Base-by-base conservation (phyloP, 2,888 invertebrate species). In the Cheilosia urbana region DNA sequence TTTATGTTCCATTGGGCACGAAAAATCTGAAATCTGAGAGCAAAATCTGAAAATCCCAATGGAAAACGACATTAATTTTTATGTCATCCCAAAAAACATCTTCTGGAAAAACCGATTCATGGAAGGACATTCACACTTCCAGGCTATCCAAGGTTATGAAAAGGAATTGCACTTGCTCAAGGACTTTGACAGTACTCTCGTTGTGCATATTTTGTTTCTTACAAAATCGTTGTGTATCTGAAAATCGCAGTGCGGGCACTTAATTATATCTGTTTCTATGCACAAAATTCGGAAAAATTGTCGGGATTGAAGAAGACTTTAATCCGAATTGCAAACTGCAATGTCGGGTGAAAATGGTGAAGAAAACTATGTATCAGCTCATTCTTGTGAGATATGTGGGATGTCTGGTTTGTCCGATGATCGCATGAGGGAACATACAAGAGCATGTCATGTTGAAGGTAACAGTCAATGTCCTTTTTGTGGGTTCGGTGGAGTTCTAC, bases 311-410 rank as follows among this genome's bases (percentile, higher is more conserved):
- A 60, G 68, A 45, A 60, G 51, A 68, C 17, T 55, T 34, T 45
- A 77, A 60, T 66, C 71, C 57, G 53, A 66, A 21, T 72, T 82
- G 77, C 77, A 11, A 49, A 63, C 34, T 66, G 71, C 71, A 82
- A 88, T 88, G 88, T 80, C 87, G 71, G 84, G 85, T 77, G 80
- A 88, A 68, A 84, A 87, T 84, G 88, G 73, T 42, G 88, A 75
- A 17, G 87, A 87, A 7, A 87, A 87, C 66, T 87, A 87, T 68
- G 78, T 88, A 73, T 76, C 88, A 49, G 75, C 83, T 17, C 89
- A 95, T 91, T 94, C 95, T 71, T 97, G 97, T 92, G 96, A 97
- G 92, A 96, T 97, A 87, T 97, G 97, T 91, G 97, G 97, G n/a
- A 94, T 95, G 87, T 96, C 96, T 89, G 96, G 96, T 21, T 93